Evolutionary conservation across 2,797 vertebrate species (phyloP), one percentile per base, ranked within the genome.

Genomic region (Cossypha heuglini): DNA sequence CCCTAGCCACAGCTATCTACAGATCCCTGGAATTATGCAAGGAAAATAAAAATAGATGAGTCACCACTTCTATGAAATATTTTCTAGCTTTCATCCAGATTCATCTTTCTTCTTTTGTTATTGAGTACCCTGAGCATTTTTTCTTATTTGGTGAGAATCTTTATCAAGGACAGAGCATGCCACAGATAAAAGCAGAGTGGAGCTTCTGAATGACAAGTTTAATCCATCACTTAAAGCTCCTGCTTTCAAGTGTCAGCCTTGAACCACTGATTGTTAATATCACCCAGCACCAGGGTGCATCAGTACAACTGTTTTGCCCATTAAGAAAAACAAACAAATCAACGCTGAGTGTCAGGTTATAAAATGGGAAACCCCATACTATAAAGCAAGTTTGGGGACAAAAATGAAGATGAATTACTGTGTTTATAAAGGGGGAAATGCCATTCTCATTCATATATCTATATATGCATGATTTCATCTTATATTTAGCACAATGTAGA

Each of bases 301-400:
- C 88, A 86, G 68, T 79, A 86, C 88, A 89, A 89, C 81, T 78
- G 71, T 74, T 95, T 75, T 86, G 24, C 52, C 93, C 86, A 94
- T 93, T 96, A 94, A 82, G 83, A 90, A 91, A 93, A 96, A 69
- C 90, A 93, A 96, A 96, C 83, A 95, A 96, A 97, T 96, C 86
- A 96, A 75, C 20, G 13, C 48, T 58, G 61, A 77, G 26, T 72
- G 88, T 72, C 92, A 93, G 57, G 68, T 64, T 94, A 77, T 91
- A 93, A 92, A 94, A 75, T 31, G 10, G 51, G 54, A 61, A 86
- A 78, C 52, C 46, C 1, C 35, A 45, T 29, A 28, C 31, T 58
- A 52, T 58, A 83, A 90, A 78, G 51, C 66, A 90, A 10, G 29
- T 72, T 57, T 85, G 4, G 73, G 81, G 66, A 78, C 46, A 80